Base-by-base conservation (phyloP, 1,140 invertebrate genomes). In the Bombus turneri region DNA sequence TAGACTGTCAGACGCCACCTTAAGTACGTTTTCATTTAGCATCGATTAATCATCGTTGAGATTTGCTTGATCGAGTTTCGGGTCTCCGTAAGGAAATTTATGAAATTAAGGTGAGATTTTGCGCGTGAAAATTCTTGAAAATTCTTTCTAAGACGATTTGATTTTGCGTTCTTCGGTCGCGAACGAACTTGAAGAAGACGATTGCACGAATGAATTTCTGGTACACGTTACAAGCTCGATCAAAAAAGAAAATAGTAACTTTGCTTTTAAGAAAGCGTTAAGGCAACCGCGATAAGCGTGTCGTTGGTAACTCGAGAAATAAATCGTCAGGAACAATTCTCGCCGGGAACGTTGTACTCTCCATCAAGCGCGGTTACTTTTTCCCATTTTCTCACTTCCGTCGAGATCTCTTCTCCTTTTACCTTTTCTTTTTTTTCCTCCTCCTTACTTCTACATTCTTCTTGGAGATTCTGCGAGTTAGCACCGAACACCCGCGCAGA, bases 321-420 rank as follows among this genome's bases (percentile, higher is more conserved):
- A 88, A 88, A 87, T 88, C 82, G 82, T 69, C 25, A 66, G 71
- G 82, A 86, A 64, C 68, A 72, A 84, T 81, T 80, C 72, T 47
- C 43, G 39, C 77, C 69, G 57, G 59, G 74, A 85, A 68, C 47
- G 75, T 62, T 5, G 73, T 74, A 66, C 87, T 81, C 71, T 59
- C 43, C 57, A 57, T 57, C 73, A 68, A 76, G 78, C 73, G 78
- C 82, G 83, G 84, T 41, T 41, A 31, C 37, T 64, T 68, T 83
- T 87, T 86, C 64, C 72, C 76, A 68, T 72, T 90, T 78, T 90
- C 83, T 86, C 82, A 81, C 47, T 79, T 87, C 77, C 75, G 80
- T 79, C 41, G 71, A 34, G 13, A 76, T n/a, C n/a, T 64, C 39
- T 47, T 57, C 37, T 10, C 10, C 15, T 10, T n/a, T n/a, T 53